These are phyloP conservation scores for Ondatra zibethicus DNA, from an alignment of 2,113 vertebrate genomes.

Conservation along the genomic window DNA sequence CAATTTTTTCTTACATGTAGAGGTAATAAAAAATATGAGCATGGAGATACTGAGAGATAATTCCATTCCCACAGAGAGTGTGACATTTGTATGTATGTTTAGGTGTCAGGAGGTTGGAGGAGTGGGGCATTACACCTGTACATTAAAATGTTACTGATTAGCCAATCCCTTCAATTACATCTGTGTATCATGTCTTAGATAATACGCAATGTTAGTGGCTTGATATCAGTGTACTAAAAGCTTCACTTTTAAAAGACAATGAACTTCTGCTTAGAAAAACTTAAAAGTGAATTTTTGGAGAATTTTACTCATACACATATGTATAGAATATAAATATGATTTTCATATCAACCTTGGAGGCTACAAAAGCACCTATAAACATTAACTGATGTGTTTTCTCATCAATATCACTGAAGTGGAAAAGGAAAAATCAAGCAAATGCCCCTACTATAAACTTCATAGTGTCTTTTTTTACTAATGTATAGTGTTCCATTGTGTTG, in stretches of 20 bases:
- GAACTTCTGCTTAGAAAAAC: neutral
- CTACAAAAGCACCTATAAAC: neutral
- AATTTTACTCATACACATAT: constrained; percentile 1
- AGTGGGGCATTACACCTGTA: no score
- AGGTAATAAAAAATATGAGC: neutral
- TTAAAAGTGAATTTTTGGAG: neutral
- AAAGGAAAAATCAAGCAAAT: constrained; percentile 45
- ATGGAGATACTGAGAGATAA: neutral
- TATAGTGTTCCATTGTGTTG: constrained; percentile 62
- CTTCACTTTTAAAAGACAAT: neutral
- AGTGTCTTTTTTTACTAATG: constrained; percentile 48
- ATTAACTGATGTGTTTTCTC: neutral
- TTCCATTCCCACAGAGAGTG: neutral
- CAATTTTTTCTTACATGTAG: neutral
- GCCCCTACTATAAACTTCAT: neutral
- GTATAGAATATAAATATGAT: neutral
- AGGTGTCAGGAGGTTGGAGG: neutral
- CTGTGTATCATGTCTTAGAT: neutral
- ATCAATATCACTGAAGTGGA: constrained; percentile 7
- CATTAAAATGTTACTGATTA: neutral
- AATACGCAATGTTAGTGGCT: neutral
- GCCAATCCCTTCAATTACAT: neutral
- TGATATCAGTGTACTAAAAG: neutral
- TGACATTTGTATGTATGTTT: neutral
- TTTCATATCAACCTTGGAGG: neutral